Percentiles rank a stretch among this genome's conserved stretches.
Conservation (phyloP, 2,797 vertebrate species). For the Crocidura indochinensis region DNA sequence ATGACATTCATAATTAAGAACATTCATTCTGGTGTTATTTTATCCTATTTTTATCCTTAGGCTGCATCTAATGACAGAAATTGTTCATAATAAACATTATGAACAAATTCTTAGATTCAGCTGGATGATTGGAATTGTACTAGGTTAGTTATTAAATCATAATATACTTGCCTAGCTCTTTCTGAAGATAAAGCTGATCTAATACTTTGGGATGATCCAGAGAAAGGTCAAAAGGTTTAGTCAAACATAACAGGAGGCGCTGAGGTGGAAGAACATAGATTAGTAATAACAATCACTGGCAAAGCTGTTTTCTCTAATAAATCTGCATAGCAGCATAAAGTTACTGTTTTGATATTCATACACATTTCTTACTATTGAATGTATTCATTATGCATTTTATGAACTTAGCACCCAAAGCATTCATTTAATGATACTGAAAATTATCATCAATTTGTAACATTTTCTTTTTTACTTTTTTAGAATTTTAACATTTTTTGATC, state of each 20-base stretch:
- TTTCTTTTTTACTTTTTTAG: not conserved
- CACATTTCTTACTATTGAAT: not conserved
- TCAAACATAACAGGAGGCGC: not conserved
- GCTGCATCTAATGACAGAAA: not conserved
- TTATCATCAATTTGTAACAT: not conserved
- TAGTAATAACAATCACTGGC: not conserved
- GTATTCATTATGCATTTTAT: not conserved
- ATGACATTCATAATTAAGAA: not conserved
- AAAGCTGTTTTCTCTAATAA: not conserved
- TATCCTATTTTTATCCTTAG: not conserved
- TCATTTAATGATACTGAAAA: constrained; percentile 1
- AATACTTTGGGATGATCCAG: constrained; percentile 32
- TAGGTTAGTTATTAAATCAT: constrained; percentile 24
- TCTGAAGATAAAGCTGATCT: constrained; percentile 53
- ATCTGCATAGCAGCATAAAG: not conserved
- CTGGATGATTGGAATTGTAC: not conserved
- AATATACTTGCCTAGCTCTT: constrained; percentile 47
- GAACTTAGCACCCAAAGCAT: constrained; percentile 29
- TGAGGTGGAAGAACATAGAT: constrained; percentile 17
- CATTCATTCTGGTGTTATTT: constrained; percentile 1
- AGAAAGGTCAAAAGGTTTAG: constrained; percentile 32
- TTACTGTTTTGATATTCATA: not conserved
- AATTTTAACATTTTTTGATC: not conserved
- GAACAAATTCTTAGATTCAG: not conserved
- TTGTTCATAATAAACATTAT: not conserved